These are phyloP conservation scores for Ophion costatus DNA, from an alignment of 2,888 invertebrate species.

Conservation along the genomic window DNA sequence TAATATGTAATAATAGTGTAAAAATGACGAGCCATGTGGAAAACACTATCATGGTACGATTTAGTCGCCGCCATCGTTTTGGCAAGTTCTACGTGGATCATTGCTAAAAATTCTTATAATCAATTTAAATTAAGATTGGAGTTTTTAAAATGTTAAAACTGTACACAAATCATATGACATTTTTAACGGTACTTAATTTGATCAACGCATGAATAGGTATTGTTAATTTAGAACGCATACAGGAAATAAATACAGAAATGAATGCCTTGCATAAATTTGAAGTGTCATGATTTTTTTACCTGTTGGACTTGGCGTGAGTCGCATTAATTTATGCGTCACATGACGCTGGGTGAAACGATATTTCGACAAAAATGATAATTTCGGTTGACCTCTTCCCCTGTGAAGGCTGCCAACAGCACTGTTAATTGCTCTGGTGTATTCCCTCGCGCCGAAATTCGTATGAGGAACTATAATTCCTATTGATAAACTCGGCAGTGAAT, in stretches of 20 bases:
- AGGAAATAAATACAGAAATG: not conserved
- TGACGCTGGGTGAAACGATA: slow-evolving; percentile 87
- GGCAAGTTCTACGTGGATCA: too few species aligned
- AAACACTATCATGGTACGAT: too few species aligned
- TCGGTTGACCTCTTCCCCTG: slow-evolving; percentile 84
- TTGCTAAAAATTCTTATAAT: too few species aligned
- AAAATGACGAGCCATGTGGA: too few species aligned
- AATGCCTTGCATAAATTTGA: not conserved
- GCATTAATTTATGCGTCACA: slow-evolving; percentile 88
- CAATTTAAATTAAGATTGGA: too few species aligned
- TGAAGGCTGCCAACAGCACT: slow-evolving; percentile 86
- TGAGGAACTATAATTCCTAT: slow-evolving; percentile 87
- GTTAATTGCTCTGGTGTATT: slow-evolving; percentile 88
- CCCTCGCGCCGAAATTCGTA: slow-evolving; percentile 87
- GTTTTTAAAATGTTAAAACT: too few species aligned
- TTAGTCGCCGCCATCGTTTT: too few species aligned
- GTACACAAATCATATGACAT: too few species aligned
- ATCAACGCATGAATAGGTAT: not conserved
- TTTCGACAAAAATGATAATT: slow-evolving; percentile 87
- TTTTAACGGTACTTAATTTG: not conserved
- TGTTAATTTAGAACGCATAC: not conserved
- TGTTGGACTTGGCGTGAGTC: slow-evolving; percentile 90
- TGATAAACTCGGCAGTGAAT: slow-evolving; percentile 80
- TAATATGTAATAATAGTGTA: too few species aligned
- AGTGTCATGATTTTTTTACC: slow-evolving; percentile 84